These are phyloP conservation scores for Pachycephala philippinensis DNA, from an alignment of 2,113 vertebrate genomes.

Conservation along the genomic window DNA sequence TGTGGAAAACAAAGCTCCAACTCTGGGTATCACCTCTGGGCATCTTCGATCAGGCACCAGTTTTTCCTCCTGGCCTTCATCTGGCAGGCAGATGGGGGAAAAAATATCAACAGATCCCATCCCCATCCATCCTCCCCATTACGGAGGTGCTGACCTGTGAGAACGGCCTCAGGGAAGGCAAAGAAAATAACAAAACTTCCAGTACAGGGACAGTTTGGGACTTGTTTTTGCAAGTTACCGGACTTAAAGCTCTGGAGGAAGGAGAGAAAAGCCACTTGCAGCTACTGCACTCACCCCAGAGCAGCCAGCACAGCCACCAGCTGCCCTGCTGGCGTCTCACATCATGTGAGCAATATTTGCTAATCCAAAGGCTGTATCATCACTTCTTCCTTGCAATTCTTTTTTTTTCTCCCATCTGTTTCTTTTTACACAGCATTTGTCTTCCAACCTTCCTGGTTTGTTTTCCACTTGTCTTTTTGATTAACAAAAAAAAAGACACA, in stretches of 20 bases:
- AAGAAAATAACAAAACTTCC: background rate
- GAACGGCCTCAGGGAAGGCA: background rate
- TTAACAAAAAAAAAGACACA: background rate
- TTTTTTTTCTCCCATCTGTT: background rate
- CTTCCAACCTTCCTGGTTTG: background rate
- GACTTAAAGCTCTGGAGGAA: background rate
- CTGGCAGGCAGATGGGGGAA: background rate
- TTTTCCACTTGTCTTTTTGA: background rate
- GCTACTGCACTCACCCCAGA: background rate
- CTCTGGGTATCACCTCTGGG: background rate
- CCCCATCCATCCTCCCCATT: background rate
- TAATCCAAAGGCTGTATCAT: background rate
- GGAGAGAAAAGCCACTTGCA: background rate
- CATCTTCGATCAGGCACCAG: background rate
- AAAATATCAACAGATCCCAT: background rate
- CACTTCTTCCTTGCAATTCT: background rate
- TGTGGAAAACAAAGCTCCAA: background rate
- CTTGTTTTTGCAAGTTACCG: background rate
- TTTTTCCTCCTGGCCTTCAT: background rate
- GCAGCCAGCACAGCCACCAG: background rate
- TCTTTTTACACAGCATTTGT: background rate
- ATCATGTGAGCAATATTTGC: background rate
- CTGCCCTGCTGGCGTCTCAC: background rate
- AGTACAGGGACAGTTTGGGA: background rate
- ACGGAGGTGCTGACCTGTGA: background rate